These are phyloP conservation scores for Lateolabrax maculatus DNA, from an alignment of 2,797 vertebrate genomes.

Conservation along the genomic window DNA sequence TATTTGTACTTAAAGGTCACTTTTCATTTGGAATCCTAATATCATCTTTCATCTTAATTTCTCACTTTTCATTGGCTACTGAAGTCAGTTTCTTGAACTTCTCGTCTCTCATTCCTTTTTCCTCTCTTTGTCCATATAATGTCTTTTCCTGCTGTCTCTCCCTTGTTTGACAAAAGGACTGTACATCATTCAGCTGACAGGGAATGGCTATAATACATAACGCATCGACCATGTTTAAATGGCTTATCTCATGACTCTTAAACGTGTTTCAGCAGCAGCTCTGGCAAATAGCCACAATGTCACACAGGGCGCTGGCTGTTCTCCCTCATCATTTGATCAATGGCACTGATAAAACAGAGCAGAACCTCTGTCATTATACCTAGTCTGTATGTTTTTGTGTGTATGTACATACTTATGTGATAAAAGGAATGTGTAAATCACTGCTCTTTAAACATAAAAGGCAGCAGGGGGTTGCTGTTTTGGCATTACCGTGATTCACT, in stretches of 20 bases:
- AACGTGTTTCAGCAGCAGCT: constrained; percentile 54
- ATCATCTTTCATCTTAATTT: constrained; percentile 42
- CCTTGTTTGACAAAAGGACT: constrained; percentile 55
- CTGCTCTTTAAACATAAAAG: constrained; percentile 53
- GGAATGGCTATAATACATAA: constrained; percentile 57
- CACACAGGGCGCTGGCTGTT: constrained; percentile 27
- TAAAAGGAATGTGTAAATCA: constrained; percentile 47
- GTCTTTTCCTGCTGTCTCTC: constrained; percentile 53
- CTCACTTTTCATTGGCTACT: constrained; percentile 38
- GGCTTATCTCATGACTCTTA: constrained; percentile 52
- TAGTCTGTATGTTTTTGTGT: constrained; percentile 24
- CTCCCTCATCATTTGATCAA: constrained; percentile 59
- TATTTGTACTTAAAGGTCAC: constrained; percentile 78
- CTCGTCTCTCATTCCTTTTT: not conserved
- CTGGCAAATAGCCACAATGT: constrained; percentile 60
- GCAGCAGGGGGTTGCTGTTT: constrained; percentile 36
- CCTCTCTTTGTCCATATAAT: constrained; percentile 21
- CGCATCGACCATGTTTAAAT: constrained; percentile 54
- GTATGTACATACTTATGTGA: constrained; percentile 45
- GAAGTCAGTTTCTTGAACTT: constrained; percentile 30
- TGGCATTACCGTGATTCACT: constrained; percentile 36
- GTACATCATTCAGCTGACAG: constrained; percentile 65
- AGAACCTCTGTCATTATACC: constrained; percentile 27
- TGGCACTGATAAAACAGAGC: constrained; percentile 41
- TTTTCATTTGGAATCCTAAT: constrained; percentile 72